A percentile compares a stretch with the other conserved stretches of the same genome.
phyloP scores from a whole-genome alignment of 2,888 invertebrate genomes.

The Orgyia antiqua region DNA sequence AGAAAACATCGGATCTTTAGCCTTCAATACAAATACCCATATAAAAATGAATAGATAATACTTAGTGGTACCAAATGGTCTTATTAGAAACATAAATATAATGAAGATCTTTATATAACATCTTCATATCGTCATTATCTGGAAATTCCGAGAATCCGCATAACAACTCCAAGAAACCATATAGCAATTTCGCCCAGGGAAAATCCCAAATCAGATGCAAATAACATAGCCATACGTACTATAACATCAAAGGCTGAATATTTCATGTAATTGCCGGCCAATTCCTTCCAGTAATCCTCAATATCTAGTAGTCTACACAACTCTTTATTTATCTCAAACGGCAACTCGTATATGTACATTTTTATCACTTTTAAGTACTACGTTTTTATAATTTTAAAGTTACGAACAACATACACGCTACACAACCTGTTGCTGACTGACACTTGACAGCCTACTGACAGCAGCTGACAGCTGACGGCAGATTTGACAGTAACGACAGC shows the following conservation, averaged over 20 bases:
- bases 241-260: slow-evolving; percentile 79
- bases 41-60: no score
- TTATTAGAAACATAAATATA: no score
- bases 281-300: slow-evolving; percentile 87
- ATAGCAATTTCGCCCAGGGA: slow-evolving; percentile 16
- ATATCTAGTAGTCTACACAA: slow-evolving; percentile 88
- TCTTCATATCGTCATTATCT: slow-evolving; percentile 5
- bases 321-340: slow-evolving; percentile 81
- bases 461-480: neutral
- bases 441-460: no score
- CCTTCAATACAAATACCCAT: no score
- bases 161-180: no score
- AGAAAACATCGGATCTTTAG: no score
- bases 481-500: neutral
- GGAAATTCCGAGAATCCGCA: slow-evolving; percentile 23
- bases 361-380: slow-evolving; percentile 15
- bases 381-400: neutral
- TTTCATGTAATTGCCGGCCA: slow-evolving; percentile 83
- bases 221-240: slow-evolving; percentile 44
- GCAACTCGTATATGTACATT: slow-evolving; percentile 85
- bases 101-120: no score
- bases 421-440: slow-evolving; percentile 15
- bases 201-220: slow-evolving; percentile 20
- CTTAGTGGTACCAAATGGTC: no score
- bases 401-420: neutral